These are phyloP conservation scores for Meles meles DNA, from an alignment of 2,113 vertebrate species.

Conservation along the genomic window DNA sequence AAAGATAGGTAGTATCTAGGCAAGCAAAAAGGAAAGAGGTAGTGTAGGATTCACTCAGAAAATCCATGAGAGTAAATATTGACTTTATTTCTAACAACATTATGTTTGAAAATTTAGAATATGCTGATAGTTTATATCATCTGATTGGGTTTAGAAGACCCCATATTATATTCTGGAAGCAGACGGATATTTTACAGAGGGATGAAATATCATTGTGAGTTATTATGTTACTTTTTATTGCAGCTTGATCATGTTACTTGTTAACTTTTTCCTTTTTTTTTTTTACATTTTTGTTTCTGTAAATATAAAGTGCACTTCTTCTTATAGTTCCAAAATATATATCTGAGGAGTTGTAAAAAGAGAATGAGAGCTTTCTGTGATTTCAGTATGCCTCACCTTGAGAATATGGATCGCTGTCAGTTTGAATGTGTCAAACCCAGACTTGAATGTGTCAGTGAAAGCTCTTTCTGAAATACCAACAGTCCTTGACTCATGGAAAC, in stretches of 20 bases:
- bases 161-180: conserved; percentile 31
- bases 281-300: conserved; percentile 2
- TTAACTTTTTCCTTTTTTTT: background rate
- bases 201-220: conserved; percentile 40
- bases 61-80: background rate
- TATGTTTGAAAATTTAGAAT: background rate
- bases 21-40: background rate
- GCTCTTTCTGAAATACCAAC: background rate
- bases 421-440: too few species aligned
- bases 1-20: background rate
- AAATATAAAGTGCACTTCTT: background rate
- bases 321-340: background rate
- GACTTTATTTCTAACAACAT: conserved; percentile 10
- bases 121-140: background rate
- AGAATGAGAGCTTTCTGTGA: background rate
- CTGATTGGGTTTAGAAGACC: background rate
- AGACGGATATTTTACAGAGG: background rate
- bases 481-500: background rate
- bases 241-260: background rate
- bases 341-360: background rate
- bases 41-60: background rate
- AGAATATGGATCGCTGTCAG: background rate
- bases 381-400: background rate
- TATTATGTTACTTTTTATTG: conserved; percentile 26
- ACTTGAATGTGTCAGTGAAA: background rate